A percentile compares a stretch with the other conserved stretches of the same genome.
Conservation (phyloP, 2,113 vertebrate genomes). For the Erinaceus europaeus region DNA sequence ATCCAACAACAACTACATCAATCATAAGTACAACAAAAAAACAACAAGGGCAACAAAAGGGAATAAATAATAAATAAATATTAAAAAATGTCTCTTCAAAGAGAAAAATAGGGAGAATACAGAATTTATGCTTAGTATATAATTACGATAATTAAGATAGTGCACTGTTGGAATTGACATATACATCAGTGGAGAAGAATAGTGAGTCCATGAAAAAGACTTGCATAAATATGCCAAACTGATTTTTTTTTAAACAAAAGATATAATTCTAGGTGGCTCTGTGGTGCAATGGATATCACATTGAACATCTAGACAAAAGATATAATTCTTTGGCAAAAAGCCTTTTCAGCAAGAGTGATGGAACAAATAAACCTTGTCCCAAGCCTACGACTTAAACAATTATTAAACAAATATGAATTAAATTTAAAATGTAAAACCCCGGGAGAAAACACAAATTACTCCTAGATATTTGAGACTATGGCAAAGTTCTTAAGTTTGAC, state of each 20-base stretch:
- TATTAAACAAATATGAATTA: too few relatives aligned
- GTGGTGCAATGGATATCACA: too few relatives aligned
- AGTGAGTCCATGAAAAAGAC: background rate
- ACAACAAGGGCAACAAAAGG: too few relatives aligned
- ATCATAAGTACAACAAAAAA: too few relatives aligned
- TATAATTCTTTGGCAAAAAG: background rate
- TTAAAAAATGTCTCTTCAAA: too few relatives aligned
- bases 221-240: background rate
- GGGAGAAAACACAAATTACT: background rate
- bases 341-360: background rate
- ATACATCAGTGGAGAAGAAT: background rate
- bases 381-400: too few relatives aligned
- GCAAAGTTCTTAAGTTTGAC: background rate
- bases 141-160: background rate
- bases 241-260: background rate
- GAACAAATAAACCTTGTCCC: background rate
- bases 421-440: background rate
- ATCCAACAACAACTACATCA: too few relatives aligned
- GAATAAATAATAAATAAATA: too few relatives aligned
- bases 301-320: too few relatives aligned
- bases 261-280: too few relatives aligned
- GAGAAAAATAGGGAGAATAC: too few relatives aligned
- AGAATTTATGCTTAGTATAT: rapidly evolving
- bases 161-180: background rate
- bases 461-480: background rate